phyloP scores from a whole-genome alignment of 1,140 invertebrate genomes.

The Drosophila prosaltans region DNA sequence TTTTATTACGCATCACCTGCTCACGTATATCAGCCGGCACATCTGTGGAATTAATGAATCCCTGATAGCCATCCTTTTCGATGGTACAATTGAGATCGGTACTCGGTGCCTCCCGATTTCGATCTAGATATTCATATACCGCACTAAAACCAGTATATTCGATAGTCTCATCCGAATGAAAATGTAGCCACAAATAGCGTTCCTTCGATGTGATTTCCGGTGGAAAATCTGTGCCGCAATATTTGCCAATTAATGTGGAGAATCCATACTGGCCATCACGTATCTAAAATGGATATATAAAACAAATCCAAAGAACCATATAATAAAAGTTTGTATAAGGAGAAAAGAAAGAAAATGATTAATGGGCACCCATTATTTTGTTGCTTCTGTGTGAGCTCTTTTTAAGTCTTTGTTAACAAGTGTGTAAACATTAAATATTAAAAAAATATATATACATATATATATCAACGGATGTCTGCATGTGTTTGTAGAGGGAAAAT shows the following conservation, averaged over 20 bases:
- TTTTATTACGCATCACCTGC: slow-evolving; percentile 72
- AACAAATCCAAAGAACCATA: background rate
- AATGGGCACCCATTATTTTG: too few relatives aligned
- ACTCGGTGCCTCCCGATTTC: slow-evolving; percentile 83
- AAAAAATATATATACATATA: too few relatives aligned
- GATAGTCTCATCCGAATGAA: slow-evolving; percentile 93
- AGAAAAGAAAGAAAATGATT: too few relatives aligned
- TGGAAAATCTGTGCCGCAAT: slow-evolving; percentile 91
- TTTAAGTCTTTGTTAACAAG: background rate
- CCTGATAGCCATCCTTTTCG: slow-evolving; percentile 70
- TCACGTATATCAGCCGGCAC: slow-evolving; percentile 69
- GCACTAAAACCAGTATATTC: slow-evolving; percentile 93
- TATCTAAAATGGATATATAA: slow-evolving; percentile 61
- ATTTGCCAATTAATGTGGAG: slow-evolving; percentile 87
- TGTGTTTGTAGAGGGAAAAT: too few relatives aligned
- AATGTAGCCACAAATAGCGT: slow-evolving; percentile 92
- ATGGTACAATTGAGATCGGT: slow-evolving; percentile 81
- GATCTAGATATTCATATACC: slow-evolving; percentile 87
- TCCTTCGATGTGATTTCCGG: slow-evolving; percentile 90
- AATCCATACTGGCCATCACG: slow-evolving; percentile 94
- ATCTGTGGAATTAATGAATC: slow-evolving; percentile 74
- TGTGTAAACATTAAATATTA: background rate
- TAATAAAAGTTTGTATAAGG: background rate
- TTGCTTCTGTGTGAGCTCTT: background rate
- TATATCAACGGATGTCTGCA: background rate